A percentile compares a stretch with the other conserved stretches of the same genome.
Evolutionary conservation across 2,888 invertebrate genomes (phyloP).

Genomic region (Eucera pruinosa): DNA sequence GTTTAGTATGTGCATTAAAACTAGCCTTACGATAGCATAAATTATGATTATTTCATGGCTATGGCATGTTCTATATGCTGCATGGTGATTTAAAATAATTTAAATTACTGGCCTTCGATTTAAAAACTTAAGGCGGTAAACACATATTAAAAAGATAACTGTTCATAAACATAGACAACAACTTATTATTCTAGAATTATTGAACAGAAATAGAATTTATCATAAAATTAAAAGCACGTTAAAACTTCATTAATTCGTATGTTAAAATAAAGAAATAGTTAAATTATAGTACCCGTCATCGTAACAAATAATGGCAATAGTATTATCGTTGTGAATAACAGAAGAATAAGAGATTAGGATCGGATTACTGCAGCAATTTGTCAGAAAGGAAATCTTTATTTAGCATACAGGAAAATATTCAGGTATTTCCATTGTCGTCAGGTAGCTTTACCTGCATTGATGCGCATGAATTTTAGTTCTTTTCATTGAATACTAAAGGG

Average conservation of each 20-base stretch:
- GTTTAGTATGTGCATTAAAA: background rate
- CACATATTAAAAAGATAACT: background rate
- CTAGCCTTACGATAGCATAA: background rate
- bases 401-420: background rate
- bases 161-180: background rate
- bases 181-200: background rate
- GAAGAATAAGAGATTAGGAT: background rate
- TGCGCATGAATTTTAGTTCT: too few species aligned
- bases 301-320: background rate
- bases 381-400: conserved; percentile 2
- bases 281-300: too few species aligned
- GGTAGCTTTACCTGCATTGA: too few species aligned
- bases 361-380: background rate
- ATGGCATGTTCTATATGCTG: too few species aligned
- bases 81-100: too few species aligned
- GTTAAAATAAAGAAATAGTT: too few species aligned
- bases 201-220: too few species aligned
- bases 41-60: too few species aligned
- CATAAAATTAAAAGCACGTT: too few species aligned
- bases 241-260: too few species aligned
- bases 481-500: too few species aligned
- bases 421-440: conserved; percentile 6
- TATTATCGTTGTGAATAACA: background rate
- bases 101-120: background rate
- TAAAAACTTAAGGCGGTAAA: background rate